Evolutionary conservation across 2,888 invertebrate genomes (phyloP).

Genomic region (Alloplasta piceator): DNA sequence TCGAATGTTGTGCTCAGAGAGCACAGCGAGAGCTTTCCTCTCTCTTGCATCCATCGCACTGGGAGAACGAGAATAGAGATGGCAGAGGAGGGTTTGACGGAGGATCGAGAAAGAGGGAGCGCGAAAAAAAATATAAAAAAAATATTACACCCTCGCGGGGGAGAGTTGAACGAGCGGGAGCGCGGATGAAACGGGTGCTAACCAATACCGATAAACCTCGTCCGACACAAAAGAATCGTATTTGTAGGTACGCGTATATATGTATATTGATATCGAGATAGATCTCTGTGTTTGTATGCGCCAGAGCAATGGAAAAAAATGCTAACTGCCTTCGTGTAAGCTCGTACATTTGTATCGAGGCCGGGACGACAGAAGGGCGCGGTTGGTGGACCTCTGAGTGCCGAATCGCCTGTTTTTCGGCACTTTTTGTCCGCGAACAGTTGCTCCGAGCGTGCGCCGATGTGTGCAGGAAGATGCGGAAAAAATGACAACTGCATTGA

Average conservation of each 20-base stretch:
- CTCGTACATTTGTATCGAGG: too few relatives aligned
- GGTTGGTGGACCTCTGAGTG: too few relatives aligned
- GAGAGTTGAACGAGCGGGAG: slow-evolving; percentile 69
- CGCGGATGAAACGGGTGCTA: slow-evolving; percentile 80
- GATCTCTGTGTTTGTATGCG: background rate
- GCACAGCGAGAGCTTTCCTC: slow-evolving; percentile 36
- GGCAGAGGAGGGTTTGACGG: slow-evolving; percentile 67
- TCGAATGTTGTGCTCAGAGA: slow-evolving; percentile 49
- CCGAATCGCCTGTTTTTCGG: too few relatives aligned
- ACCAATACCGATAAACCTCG: slow-evolving; percentile 80
- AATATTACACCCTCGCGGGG: slow-evolving; percentile 81
- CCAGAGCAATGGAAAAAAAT: slow-evolving; percentile 27
- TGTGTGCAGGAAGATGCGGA: too few relatives aligned
- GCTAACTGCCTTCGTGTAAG: slow-evolving; percentile 16
- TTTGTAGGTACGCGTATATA: slow-evolving; percentile 24
- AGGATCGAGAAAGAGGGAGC: slow-evolving; percentile 40
- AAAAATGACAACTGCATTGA: too few relatives aligned
- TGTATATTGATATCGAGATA: background rate
- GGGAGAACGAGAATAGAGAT: slow-evolving; percentile 72
- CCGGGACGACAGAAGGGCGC: too few relatives aligned
- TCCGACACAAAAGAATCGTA: slow-evolving; percentile 78
- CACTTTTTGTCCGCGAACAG: too few relatives aligned
- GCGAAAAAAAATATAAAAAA: slow-evolving; percentile 80
- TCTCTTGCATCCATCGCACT: slow-evolving; percentile 29
- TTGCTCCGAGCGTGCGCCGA: too few relatives aligned